Percentiles rank a stretch among this genome's conserved stretches.
Evolutionary conservation across 2,797 vertebrate species (phyloP).

Genomic region (Sarcophilus harrisii): DNA sequence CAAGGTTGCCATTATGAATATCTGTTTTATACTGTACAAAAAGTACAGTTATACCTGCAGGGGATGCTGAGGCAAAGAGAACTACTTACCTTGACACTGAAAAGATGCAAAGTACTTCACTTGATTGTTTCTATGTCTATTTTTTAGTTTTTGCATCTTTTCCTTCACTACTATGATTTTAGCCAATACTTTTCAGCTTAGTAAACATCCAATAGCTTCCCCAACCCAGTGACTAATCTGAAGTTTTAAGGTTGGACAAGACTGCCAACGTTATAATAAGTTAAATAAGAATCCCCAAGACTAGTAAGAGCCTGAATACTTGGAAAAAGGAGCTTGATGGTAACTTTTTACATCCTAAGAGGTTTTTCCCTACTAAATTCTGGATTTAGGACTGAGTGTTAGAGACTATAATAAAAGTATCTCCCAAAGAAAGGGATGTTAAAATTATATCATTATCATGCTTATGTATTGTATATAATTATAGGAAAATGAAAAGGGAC

Average conservation of each 20-base stretch:
- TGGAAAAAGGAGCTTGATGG: neutral
- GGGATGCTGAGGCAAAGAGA: neutral
- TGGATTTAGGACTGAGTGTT: neutral
- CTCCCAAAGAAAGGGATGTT: neutral
- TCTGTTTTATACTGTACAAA: neutral
- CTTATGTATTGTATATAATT: neutral
- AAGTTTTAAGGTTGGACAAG: neutral
- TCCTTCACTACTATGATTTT: neutral
- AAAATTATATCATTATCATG: neutral
- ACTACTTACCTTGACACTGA: neutral
- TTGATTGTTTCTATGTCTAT: neutral
- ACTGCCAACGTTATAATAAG: neutral
- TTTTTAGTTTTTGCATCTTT: neutral
- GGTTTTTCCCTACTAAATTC: neutral
- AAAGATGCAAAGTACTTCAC: neutral
- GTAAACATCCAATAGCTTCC: neutral
- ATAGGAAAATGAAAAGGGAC: neutral
- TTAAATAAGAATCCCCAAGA: neutral
- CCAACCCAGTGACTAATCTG: neutral
- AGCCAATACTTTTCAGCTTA: neutral
- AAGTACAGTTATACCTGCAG: neutral
- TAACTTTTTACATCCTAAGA: neutral
- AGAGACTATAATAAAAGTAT: neutral
- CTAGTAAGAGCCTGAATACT: neutral
- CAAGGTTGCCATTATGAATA: neutral